Evolutionary conservation across 1,140 invertebrate species (phyloP).

Genomic region (Ceratosolen solmsi): DNA sequence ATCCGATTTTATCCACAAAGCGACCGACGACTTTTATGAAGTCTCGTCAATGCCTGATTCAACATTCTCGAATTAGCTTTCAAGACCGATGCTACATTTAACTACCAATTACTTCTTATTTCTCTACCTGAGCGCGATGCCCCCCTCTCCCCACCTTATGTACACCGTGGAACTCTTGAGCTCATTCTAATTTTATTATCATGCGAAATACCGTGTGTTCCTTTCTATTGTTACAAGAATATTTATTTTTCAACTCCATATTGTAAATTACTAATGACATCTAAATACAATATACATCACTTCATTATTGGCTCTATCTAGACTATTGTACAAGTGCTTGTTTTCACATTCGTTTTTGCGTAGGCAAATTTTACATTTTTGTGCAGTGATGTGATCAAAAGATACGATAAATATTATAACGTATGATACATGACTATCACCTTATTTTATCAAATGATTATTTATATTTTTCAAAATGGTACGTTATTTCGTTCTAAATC

Average conservation of each 20-base stretch:
- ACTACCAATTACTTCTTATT: conserved; percentile 8
- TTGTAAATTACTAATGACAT: not conserved
- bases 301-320: not conserved
- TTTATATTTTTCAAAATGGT: too few species aligned
- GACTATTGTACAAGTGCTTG: not conserved
- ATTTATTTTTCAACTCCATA: not conserved
- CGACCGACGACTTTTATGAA: conserved; percentile 12
- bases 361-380: too few species aligned
- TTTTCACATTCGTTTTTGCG: not conserved
- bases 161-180: not conserved
- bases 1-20: conserved; percentile 30
- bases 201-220: conserved; percentile 3
- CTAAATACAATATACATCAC: not conserved
- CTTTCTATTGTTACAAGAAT: not conserved
- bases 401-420: too few species aligned
- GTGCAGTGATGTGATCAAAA: too few species aligned
- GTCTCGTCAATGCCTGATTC: not conserved
- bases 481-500: too few species aligned
- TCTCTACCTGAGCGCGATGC: not conserved
- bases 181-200: not conserved
- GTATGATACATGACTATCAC: too few species aligned
- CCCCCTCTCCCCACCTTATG: too few species aligned
- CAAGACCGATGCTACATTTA: not conserved
- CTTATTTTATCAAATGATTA: too few species aligned
- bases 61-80: not conserved